Evolutionary conservation across 2,113 vertebrate species (phyloP).

Genomic region (Chlorodrepanis virens): DNA sequence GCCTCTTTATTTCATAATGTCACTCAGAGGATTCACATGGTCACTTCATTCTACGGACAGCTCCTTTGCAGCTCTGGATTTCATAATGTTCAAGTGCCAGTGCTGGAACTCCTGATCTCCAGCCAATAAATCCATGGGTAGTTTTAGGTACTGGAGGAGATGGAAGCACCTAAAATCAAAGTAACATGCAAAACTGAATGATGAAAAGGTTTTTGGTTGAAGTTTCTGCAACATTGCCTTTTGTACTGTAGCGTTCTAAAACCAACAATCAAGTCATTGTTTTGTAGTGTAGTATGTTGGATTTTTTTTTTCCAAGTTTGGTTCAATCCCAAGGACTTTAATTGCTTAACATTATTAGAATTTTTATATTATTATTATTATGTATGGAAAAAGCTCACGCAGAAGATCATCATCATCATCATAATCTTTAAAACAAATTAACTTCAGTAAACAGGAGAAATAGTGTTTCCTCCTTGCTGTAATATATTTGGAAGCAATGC

Average conservation of each 20-base stretch:
- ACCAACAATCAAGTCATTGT: neutral
- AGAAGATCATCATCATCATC: neutral
- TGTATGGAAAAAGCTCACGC: neutral
- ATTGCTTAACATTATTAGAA: neutral
- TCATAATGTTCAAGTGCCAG: conserved; percentile 71
- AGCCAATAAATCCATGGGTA: conserved; percentile 84
- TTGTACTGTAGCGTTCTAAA: neutral
- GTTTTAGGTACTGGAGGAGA: conserved; percentile 84
- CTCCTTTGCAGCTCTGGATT: conserved; percentile 72
- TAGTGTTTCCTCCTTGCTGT: neutral
- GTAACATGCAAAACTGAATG: neutral
- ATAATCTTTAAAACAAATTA: neutral
- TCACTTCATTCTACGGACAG: conserved; percentile 74
- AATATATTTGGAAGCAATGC: neutral
- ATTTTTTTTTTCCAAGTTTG: neutral
- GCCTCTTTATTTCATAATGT: neutral
- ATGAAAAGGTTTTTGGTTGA: neutral
- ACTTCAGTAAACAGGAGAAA: neutral
- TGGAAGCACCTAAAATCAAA: conserved; percentile 71
- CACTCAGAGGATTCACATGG: conserved; percentile 64
- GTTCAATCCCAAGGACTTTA: neutral
- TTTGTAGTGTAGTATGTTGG: neutral
- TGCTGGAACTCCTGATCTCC: conserved; percentile 76
- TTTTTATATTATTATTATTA: neutral
- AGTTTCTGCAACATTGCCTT: neutral